Evolutionary conservation across 2,888 invertebrate genomes (phyloP), one percentile per base, ranked within the genome.

Genomic region (Tenthredo distinguenda): DNA sequence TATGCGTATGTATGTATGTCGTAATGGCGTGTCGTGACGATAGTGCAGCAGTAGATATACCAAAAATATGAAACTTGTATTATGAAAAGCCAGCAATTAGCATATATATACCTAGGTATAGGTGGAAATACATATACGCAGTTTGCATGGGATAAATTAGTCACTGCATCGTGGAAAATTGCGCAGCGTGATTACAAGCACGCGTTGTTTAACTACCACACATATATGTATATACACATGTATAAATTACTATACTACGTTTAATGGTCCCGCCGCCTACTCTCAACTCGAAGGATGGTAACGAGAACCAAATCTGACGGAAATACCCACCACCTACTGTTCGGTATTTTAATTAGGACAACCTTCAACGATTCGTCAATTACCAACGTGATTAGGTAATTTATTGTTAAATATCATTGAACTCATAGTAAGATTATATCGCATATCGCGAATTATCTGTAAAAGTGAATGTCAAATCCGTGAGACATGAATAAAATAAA

Each of bases 141-240:
- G 58, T 81, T 81, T 81, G 81, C 62, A 62, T 40, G 62, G 62
- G 62, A 81, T 58, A 40, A 81, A 81, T 81, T 62, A 81, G 81
- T 62, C 81, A 81, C 58, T 58, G 37, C 81, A 81, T 62, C 81
- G 81, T 77, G 34, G 62, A 37, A 62, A 81, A 81, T 58, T 81
- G 81, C 81, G 81, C 81, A 81, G 81, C 40, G 21, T 62, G 81
- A 62, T 62, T 40, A 81, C 58, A 62, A 81, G 62, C 62, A 58
- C 21, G 62, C 40, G 81, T 81, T 81, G 62, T 62, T 81, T 81
- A 81, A 81, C 81, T 15, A 79, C 37, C 21, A 37, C 81, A n/a
- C 10, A 31, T 21, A 26, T 12, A 31, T 65, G 9, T 4, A 65
- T 65, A 6, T 34, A 26, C 34, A 31, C 12, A 68, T 18, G 18